phyloP scores from a whole-genome alignment of 2,888 invertebrate species.

The Aethes cnicana region DNA sequence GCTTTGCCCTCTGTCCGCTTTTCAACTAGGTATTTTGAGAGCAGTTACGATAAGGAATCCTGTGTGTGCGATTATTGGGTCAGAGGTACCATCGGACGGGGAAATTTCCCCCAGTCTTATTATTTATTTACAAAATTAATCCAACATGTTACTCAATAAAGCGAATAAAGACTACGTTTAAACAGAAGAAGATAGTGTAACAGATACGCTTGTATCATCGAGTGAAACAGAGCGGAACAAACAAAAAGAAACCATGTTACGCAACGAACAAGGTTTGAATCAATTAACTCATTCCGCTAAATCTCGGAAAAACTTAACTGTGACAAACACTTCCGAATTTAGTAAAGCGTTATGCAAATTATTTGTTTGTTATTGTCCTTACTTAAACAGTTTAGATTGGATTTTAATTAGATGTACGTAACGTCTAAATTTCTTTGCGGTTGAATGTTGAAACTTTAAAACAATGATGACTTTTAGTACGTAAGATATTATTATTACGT shows the following conservation, averaged over 20 bases:
- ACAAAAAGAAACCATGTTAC: constrained; percentile 34
- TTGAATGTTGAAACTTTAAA: too few relatives aligned
- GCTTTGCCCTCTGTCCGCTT: too few relatives aligned
- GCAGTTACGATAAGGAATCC: too few relatives aligned
- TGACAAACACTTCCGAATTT: constrained; percentile 29
- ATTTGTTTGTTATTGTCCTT: constrained; percentile 13
- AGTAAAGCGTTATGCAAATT: constrained; percentile 27
- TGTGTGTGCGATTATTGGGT: too few relatives aligned
- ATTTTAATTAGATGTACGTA: constrained; percentile 4
- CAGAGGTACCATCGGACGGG: too few relatives aligned
- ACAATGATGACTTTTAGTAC: too few relatives aligned
- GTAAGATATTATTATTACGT: too few relatives aligned
- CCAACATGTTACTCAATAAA: constrained; percentile 9
- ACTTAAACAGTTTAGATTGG: not conserved
- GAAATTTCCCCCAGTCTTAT: too few relatives aligned
- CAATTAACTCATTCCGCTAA: constrained; percentile 27
- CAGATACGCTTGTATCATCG: constrained; percentile 11
- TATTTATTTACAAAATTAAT: not conserved
- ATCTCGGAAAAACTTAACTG: constrained; percentile 21
- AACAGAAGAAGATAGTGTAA: constrained; percentile 11
- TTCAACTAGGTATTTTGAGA: too few relatives aligned
- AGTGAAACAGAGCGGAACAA: constrained; percentile 32
- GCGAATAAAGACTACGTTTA: constrained; percentile 16
- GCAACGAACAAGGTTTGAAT: constrained; percentile 37
- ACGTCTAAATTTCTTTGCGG: too few relatives aligned